Evolutionary conservation across 2,888 invertebrate genomes (phyloP).

Genomic region (Prionchulus punctatus): DNA sequence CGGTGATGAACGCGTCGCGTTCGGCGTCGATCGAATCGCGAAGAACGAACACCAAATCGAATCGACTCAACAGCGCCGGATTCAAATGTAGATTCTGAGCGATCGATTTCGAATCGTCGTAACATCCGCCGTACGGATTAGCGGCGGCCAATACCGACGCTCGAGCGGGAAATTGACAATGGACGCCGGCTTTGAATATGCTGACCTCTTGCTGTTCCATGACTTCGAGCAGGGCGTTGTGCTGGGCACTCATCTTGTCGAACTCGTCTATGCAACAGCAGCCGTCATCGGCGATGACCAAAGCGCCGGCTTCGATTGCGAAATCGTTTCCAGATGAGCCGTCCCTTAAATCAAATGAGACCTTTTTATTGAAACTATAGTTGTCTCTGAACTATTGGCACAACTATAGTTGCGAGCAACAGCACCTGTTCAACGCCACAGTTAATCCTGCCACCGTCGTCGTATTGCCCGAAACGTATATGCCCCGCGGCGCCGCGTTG

Average conservation of each 20-base stretch:
- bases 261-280: conserved; percentile 88
- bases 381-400: too few relatives aligned
- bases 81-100: conserved; percentile 54
- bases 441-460: conserved; percentile 94
- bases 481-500: conserved; percentile 55
- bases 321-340: conserved; percentile 86
- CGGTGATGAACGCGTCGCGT: not conserved
- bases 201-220: conserved; percentile 62
- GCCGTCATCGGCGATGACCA: conserved; percentile 92
- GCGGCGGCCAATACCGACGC: conserved; percentile 78
- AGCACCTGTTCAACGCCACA: conserved; percentile 93
- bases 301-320: conserved; percentile 95
- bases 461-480: conserved; percentile 96
- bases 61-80: conserved; percentile 67
- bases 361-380: too few relatives aligned
- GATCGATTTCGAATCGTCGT: conserved; percentile 77
- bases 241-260: conserved; percentile 65
- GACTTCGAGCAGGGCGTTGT: conserved; percentile 59
- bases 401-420: too few relatives aligned
- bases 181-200: not conserved
- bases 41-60: conserved; percentile 77
- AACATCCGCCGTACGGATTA: conserved; percentile 74
- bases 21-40: conserved; percentile 66
- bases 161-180: conserved; percentile 49
- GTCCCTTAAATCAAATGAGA: too few relatives aligned